Evolutionary conservation across 64 coral and sea anemone species (phyloP), one percentile per base, ranked within the genome.

Genomic region (Anthopleura sola): DNA sequence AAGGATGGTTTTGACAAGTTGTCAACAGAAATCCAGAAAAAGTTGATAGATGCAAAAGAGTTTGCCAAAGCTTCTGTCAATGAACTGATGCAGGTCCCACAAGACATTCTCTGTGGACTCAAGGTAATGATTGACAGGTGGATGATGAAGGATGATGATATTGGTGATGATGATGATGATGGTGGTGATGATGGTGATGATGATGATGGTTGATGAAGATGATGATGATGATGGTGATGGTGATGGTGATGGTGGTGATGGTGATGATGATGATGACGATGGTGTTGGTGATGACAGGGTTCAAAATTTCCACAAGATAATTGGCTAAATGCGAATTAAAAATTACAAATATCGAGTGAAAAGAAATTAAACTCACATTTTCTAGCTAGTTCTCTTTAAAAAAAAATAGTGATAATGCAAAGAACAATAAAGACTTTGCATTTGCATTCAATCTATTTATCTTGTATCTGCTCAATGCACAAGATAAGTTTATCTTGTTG

Each of bases 1-100:
- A 92, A 91, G 21, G 26, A 23, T 49, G 82, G 89, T 26, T 95
- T 95, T 83, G 90, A 95, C 38, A 91, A 88, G 28, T 90, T 95
- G 16, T 39, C 75, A 28, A 49, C 82, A 46, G 47, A 34, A 24
- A 64, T 95, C 46, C 71, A 95, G 84, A 57, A 49, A 47, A 95
- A 95, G 74, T 75, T 95, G 66, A 29, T 55, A 86, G 49, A 85
- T 86, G 93, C 93, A 23, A 91, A 91, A 71, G 85, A 95, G 23
- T 95, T 95, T 86, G 89, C 90, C 44, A 91, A 82, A 69, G 93
- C 93, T 56, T 83, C 89, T 19, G 36, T 91, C 29, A 37, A 53
- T 15, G 93, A 95, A 37, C 93, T 95, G 1, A 75, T 29, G 60
- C 55, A 71, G 31, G 78, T 95, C 82, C 93, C 93, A 55, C 93